Conservation (phyloP, 2,113 vertebrate genomes). For the Cinclus cinclus region DNA sequence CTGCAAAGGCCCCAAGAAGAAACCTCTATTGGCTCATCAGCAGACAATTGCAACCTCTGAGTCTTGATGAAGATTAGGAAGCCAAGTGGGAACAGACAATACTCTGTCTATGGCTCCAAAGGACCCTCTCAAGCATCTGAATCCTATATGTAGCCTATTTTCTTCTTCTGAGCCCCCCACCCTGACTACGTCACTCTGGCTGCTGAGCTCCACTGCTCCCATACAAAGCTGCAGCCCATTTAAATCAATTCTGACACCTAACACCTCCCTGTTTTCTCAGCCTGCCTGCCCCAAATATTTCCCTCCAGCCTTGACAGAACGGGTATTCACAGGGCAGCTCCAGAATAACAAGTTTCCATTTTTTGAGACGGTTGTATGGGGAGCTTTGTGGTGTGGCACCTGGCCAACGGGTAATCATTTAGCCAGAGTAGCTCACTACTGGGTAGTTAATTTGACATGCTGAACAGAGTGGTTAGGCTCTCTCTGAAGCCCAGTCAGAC, state of each 20-base stretch:
- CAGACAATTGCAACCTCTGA: not conserved
- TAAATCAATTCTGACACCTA: slow-evolving; percentile 75
- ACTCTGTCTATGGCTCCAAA: not conserved
- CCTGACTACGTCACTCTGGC: not conserved
- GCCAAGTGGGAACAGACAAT: not conserved
- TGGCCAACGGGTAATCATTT: slow-evolving; percentile 68
- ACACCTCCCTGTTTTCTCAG: slow-evolving; percentile 73
- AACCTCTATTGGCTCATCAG: not conserved
- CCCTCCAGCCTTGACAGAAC: slow-evolving; percentile 70
- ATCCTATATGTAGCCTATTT: not conserved
- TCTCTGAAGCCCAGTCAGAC: slow-evolving; percentile 53
- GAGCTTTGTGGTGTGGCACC: slow-evolving; percentile 74
- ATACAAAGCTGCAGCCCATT: slow-evolving; percentile 38
- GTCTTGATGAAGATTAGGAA: not conserved
- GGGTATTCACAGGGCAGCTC: slow-evolving; percentile 53
- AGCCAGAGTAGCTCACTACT: slow-evolving; percentile 41
- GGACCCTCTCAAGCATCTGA: not conserved
- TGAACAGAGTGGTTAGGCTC: slow-evolving; percentile 46
- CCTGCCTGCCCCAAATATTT: slow-evolving; percentile 69
- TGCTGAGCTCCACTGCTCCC: slow-evolving; percentile 15
- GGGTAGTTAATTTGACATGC: slow-evolving; percentile 66
- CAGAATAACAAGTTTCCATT: slow-evolving; percentile 76
- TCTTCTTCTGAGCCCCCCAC: not conserved
- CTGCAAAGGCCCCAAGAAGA: not conserved
- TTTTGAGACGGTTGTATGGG: slow-evolving; percentile 51